Percentiles rank a stretch among this genome's conserved stretches.
These are phyloP conservation scores for Conger conger DNA, from an alignment of 2,113 vertebrate species.

Conservation along the genomic window DNA sequence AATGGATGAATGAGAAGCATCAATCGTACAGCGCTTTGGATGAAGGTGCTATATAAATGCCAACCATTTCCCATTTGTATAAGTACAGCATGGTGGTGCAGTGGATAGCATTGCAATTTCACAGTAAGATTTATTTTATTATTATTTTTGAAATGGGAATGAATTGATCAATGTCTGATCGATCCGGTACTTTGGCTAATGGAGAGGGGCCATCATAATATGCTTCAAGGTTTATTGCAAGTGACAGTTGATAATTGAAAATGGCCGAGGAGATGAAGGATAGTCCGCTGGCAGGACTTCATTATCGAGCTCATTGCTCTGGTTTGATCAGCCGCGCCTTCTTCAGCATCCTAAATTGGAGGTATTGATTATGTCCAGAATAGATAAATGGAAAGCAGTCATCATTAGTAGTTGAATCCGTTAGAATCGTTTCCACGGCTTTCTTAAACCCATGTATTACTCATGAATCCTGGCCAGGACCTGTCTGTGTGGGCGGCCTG, in stretches of 20 bases:
- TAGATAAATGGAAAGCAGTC: conserved; percentile 40
- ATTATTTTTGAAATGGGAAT: too few relatives aligned
- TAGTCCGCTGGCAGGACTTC: conserved; percentile 10
- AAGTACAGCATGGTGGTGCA: too few relatives aligned
- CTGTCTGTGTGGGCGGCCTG: too few relatives aligned
- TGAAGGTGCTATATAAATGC: too few relatives aligned
- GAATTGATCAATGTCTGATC: not conserved
- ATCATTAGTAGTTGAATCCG: conserved; percentile 9
- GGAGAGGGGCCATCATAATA: not conserved
- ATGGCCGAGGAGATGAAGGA: not conserved
- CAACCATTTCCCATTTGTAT: too few relatives aligned
- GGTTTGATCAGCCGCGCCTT: conserved; percentile 33
- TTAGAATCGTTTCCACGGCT: not conserved
- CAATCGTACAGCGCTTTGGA: too few relatives aligned
- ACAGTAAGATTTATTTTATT: too few relatives aligned
- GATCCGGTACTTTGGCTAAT: not conserved
- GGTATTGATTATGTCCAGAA: conserved; percentile 48
- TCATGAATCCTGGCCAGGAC: too few relatives aligned
- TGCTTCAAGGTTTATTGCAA: conserved; percentile 15
- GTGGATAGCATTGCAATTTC: too few relatives aligned
- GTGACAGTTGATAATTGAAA: not conserved
- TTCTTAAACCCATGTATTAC: not conserved
- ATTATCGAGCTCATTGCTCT: conserved; percentile 44
- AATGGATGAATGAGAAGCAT: too few relatives aligned
- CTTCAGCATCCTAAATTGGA: conserved; percentile 36